Percentiles rank a stretch among this genome's conserved stretches.
These are phyloP conservation scores for Xanthia togata DNA, from an alignment of 2,888 invertebrate species.

Conservation along the genomic window DNA sequence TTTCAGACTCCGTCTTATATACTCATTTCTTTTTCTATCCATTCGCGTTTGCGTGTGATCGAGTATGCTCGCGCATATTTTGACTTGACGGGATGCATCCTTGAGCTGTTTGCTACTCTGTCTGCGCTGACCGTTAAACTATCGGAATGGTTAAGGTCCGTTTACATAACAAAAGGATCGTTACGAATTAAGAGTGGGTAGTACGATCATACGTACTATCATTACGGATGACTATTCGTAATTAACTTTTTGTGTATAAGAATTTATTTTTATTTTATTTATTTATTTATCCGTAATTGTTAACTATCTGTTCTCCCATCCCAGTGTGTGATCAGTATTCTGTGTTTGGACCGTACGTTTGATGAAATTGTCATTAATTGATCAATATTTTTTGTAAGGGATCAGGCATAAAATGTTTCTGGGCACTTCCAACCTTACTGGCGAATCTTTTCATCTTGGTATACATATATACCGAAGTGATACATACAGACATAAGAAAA, in stretches of 20 bases:
- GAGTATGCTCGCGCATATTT: background rate
- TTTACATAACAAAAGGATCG: conserved; percentile 29
- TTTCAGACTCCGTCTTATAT: background rate
- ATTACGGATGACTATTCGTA: no score
- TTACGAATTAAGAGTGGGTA: background rate
- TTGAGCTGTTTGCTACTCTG: background rate
- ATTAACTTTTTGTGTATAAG: no score
- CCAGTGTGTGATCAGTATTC: background rate
- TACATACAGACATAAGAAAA: background rate
- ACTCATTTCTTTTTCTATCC: background rate
- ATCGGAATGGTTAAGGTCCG: conserved; percentile 22
- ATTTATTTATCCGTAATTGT: no score
- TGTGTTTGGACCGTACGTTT: background rate
- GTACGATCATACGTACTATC: no score
- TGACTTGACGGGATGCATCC: background rate
- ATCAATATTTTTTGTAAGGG: background rate
- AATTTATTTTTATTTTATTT: no score
- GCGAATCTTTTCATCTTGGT: background rate
- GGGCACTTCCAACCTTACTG: background rate
- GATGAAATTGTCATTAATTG: background rate
- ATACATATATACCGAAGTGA: background rate
- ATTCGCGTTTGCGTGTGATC: background rate
- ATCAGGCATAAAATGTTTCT: background rate
- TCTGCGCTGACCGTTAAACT: conserved; percentile 4
- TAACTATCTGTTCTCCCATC: no score